A percentile compares a stretch with the other conserved stretches of the same genome.
Evolutionary conservation across 2,888 invertebrate species (phyloP).

Genomic region (Chrysolina americana): DNA sequence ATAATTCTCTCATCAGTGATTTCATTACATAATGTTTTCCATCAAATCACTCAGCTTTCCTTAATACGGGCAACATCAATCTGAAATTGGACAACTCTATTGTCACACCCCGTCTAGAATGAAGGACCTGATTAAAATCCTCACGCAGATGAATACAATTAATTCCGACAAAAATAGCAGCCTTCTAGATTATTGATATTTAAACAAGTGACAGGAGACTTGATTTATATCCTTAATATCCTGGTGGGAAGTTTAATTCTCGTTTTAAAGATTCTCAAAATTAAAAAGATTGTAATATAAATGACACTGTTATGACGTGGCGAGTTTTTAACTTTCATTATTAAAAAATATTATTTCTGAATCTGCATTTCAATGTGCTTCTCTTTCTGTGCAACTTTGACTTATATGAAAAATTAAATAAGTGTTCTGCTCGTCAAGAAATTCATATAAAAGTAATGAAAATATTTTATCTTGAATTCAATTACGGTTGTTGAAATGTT

Average conservation of each 20-base stretch:
- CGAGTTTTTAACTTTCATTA: constrained; percentile 65
- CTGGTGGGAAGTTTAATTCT: constrained; percentile 66
- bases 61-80: background rate
- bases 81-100: background rate
- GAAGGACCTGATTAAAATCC: background rate
- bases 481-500: constrained; percentile 38
- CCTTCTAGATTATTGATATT: constrained; percentile 62
- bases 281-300: constrained; percentile 68
- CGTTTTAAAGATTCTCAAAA: constrained; percentile 66
- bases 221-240: constrained; percentile 67
- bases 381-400: constrained; percentile 41
- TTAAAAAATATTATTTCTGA: constrained; percentile 65
- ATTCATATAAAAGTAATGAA: constrained; percentile 41
- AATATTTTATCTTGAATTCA: constrained; percentile 28
- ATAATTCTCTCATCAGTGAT: too few species aligned
- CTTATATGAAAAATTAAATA: constrained; percentile 52
- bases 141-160: background rate
- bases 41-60: background rate
- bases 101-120: background rate
- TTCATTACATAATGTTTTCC: background rate
- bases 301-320: constrained; percentile 67
- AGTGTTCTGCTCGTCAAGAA: constrained; percentile 45
- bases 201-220: constrained; percentile 66
- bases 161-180: constrained; percentile 3
- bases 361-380: constrained; percentile 63